These are phyloP conservation scores for Heteromurus nitidus DNA, from an alignment of 2,888 invertebrate genomes.

Conservation along the genomic window DNA sequence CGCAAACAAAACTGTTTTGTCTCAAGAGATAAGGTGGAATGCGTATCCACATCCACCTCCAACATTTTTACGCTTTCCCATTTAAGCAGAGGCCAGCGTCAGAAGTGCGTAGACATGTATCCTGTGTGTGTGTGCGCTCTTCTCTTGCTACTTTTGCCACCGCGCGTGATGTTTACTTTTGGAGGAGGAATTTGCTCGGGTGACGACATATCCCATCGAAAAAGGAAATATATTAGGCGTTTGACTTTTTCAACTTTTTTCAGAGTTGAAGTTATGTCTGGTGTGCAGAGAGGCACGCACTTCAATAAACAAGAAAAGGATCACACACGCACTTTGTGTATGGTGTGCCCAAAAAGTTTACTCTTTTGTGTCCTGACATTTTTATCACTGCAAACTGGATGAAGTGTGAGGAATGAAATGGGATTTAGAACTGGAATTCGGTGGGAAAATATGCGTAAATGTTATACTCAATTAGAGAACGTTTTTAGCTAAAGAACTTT, in stretches of 20 bases:
- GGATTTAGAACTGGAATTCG: not conserved
- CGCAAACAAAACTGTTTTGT: not conserved
- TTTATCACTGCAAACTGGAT: conserved; percentile 24
- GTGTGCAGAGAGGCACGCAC: conserved; percentile 13
- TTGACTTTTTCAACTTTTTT: not conserved
- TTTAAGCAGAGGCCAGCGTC: no score
- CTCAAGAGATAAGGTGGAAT: conserved; percentile 44
- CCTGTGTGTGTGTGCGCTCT: no score
- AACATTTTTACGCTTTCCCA: no score
- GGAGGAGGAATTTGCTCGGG: not conserved
- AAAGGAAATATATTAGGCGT: not conserved
- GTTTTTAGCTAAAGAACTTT: not conserved
- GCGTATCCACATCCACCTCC: no score
- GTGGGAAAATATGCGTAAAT: conserved; percentile 35
- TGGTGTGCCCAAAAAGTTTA: conserved; percentile 7
- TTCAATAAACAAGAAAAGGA: not conserved
- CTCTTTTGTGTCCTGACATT: no score
- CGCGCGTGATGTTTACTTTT: conserved; percentile 2
- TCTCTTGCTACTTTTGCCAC: no score
- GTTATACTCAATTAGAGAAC: conserved; percentile 49
- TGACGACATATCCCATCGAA: conserved; percentile 6
- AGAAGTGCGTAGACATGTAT: no score
- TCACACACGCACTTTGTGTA: not conserved
- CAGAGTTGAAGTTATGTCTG: no score
- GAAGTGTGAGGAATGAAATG: not conserved